Evolutionary conservation across 2,888 invertebrate genomes (phyloP).

Genomic region (Yponomeuta plumbellus): DNA sequence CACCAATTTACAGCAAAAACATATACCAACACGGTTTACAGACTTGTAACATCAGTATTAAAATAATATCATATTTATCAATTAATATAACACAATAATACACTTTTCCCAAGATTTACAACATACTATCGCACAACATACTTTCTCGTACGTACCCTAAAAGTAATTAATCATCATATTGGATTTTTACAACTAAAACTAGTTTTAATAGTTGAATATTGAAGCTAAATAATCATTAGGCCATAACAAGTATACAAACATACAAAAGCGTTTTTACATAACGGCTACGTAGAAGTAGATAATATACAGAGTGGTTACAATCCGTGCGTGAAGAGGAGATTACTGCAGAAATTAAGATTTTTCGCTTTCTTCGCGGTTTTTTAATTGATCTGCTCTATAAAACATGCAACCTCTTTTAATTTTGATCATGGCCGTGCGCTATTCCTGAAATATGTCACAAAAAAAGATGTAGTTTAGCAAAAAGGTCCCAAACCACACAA

Average conservation of each 20-base stretch:
- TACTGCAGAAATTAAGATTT: too few relatives aligned
- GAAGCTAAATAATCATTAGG: neutral
- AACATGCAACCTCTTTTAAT: too few relatives aligned
- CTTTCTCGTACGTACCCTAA: neutral
- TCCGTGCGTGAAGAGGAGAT: too few relatives aligned
- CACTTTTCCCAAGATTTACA: too few relatives aligned
- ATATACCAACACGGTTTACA: neutral
- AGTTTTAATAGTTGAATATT: neutral
- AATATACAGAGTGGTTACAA: neutral
- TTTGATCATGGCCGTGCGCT: too few relatives aligned
- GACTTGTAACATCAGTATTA: neutral
- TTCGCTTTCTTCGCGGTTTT: too few relatives aligned
- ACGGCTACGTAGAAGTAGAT: neutral
- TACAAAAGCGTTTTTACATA: neutral
- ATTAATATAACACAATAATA: neutral
- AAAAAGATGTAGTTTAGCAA: too few relatives aligned
- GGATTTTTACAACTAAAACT: neutral
- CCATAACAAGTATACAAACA: slow-evolving; percentile 1
- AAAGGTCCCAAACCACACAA: too few relatives aligned
- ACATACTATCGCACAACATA: neutral
- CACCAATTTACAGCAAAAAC: neutral
- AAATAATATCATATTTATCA: neutral
- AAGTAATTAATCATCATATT: neutral
- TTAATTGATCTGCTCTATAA: too few relatives aligned
- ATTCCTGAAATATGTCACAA: too few relatives aligned